Evolutionary conservation across 2,888 invertebrate species (phyloP).

Genomic region (Pseudoips prasinana): DNA sequence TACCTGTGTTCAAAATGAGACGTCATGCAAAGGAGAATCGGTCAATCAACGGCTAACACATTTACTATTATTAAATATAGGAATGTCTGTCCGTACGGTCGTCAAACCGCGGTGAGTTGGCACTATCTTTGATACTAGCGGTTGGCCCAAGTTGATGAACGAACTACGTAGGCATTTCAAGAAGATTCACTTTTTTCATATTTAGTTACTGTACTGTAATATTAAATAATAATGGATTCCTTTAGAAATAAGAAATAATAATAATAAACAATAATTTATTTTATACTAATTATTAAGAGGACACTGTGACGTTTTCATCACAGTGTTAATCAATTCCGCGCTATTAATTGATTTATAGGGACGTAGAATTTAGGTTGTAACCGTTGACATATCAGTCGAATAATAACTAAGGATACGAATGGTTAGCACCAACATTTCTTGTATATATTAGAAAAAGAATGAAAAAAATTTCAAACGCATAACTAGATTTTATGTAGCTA

Average conservation of each 20-base stretch:
- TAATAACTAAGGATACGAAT: too few relatives aligned
- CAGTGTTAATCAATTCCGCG: too few relatives aligned
- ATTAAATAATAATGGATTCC: neutral
- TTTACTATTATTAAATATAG: constrained; percentile 52
- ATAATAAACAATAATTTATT: neutral
- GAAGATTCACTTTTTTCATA: too few relatives aligned
- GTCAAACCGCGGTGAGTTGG: constrained; percentile 62
- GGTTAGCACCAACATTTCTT: too few relatives aligned
- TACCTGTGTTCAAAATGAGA: constrained; percentile 38
- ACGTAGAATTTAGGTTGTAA: too few relatives aligned
- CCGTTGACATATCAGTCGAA: too few relatives aligned
- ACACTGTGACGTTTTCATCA: neutral
- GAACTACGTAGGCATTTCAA: constrained; percentile 4
- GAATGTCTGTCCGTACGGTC: constrained; percentile 39
- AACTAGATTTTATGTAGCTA: too few relatives aligned
- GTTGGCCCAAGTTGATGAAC: constrained; percentile 30
- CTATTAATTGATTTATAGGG: too few relatives aligned
- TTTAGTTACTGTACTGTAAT: neutral
- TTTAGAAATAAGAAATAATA: neutral
- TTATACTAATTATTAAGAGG: neutral
- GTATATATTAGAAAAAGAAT: too few relatives aligned
- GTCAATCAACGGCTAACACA: constrained; percentile 63
- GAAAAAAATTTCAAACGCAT: too few relatives aligned
- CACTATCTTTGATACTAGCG: constrained; percentile 43
- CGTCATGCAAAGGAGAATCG: constrained; percentile 59